phyloP scores from a whole-genome alignment of 2,113 vertebrate species.

The Aldabrachelys gigantea region DNA sequence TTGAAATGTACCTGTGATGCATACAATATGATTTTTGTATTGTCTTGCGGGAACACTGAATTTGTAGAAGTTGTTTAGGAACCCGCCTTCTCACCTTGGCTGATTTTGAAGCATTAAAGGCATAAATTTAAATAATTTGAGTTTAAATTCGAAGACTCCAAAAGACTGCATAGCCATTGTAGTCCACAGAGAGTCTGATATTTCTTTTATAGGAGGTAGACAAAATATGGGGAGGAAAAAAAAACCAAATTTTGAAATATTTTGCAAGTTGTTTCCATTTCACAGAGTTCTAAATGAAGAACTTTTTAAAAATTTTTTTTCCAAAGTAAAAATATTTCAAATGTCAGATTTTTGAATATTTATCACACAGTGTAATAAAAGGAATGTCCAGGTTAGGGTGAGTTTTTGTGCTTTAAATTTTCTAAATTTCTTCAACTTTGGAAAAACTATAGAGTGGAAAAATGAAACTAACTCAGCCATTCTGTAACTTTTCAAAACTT shows the following conservation, averaged over 20 bases:
- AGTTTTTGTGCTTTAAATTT: not conserved
- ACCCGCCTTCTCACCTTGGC: not conserved
- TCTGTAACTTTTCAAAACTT: not conserved
- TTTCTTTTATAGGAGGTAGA: not conserved
- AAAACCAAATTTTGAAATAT: not conserved
- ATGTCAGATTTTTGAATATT: not conserved
- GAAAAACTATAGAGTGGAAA: not conserved
- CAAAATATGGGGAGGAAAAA: not conserved
- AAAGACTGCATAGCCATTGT: not conserved
- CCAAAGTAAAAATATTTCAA: not conserved
- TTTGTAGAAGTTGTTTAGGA: not conserved
- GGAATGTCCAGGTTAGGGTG: not conserved
- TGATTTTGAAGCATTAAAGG: not conserved
- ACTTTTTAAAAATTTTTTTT: not conserved
- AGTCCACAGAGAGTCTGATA: not conserved
- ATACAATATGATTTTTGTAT: not conserved
- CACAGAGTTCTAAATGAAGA: fast-evolving
- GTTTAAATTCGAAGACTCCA: not conserved
- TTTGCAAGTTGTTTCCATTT: not conserved
- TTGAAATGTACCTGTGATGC: not conserved
- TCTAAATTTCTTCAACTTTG: not conserved
- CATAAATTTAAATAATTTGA: not conserved
- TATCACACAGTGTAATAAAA: not conserved
- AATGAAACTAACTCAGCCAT: not conserved
- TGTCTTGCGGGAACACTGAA: not conserved